Evolutionary conservation across 2,888 invertebrate genomes (phyloP).

Genomic region (Drosophila monieri): DNA sequence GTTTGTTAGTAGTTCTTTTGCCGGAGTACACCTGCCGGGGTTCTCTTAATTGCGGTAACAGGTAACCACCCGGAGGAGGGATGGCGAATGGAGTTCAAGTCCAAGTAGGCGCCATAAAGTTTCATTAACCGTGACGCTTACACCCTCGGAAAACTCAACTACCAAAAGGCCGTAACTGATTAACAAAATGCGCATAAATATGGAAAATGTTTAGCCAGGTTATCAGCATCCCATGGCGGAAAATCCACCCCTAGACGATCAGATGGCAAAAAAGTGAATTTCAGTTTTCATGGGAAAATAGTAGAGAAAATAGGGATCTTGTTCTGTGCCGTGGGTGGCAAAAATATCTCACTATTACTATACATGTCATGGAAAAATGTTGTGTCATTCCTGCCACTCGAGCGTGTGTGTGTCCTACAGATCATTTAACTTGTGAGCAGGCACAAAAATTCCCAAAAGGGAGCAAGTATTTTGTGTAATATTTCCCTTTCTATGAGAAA

Average conservation of each 20-base stretch:
- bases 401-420: conserved; percentile 47
- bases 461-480: conserved; percentile 29
- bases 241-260: conserved; percentile 60
- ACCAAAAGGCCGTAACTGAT: conserved; percentile 68
- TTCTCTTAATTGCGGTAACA: conserved; percentile 62
- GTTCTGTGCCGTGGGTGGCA: conserved; percentile 59
- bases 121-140: conserved; percentile 79
- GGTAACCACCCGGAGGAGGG: conserved; percentile 22
- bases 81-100: conserved; percentile 1
- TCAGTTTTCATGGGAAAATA: conserved; percentile 63
- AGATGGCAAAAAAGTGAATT: conserved; percentile 44
- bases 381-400: conserved; percentile 60
- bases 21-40: conserved; percentile 56
- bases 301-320: conserved; percentile 26
- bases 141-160: conserved; percentile 29
- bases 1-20: conserved; percentile 20
- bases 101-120: conserved; percentile 71
- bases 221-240: conserved; percentile 54
- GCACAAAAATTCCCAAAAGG: conserved; percentile 40
- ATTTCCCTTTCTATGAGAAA: conserved; percentile 19
- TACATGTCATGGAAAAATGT: conserved; percentile 44
- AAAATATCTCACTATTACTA: conserved; percentile 26
- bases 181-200: conserved; percentile 74
- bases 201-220: conserved; percentile 20
- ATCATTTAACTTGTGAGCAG: conserved; percentile 63